Conservation (phyloP, 2,888 invertebrate species). For the Sinelater perroti region DNA sequence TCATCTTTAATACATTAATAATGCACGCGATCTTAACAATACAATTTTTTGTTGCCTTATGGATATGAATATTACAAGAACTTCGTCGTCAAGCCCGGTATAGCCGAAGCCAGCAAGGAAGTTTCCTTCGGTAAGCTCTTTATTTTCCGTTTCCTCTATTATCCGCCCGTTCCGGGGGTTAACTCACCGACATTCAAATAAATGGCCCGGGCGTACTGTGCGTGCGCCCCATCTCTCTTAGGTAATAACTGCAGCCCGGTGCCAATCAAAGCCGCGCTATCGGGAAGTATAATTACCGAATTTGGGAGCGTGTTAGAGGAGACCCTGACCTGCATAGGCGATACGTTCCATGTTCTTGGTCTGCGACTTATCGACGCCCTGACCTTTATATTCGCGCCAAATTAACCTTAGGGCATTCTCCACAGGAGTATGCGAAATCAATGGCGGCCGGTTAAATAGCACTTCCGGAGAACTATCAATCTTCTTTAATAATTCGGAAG, state of each 20-base stretch:
- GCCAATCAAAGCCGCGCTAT: slow-evolving; percentile 10
- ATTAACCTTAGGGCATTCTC: slow-evolving; percentile 19
- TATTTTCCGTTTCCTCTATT: neutral
- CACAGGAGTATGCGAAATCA: slow-evolving; percentile 9
- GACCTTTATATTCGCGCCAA: slow-evolving; percentile 15
- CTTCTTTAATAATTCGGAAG: slow-evolving; percentile 10
- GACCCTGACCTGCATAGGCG: slow-evolving; percentile 15
- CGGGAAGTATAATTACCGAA: slow-evolving; percentile 19
- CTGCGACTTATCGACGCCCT: slow-evolving; percentile 13
- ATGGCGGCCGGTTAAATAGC: slow-evolving; percentile 13
- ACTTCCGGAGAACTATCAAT: slow-evolving; percentile 16
- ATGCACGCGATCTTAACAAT: too few relatives aligned
- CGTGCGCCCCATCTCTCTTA: slow-evolving; percentile 5
- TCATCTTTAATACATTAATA: too few relatives aligned
- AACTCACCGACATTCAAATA: neutral
- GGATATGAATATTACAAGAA: too few relatives aligned
- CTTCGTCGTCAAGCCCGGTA: too few relatives aligned
- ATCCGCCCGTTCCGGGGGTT: neutral
- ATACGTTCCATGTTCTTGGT: slow-evolving; percentile 11
- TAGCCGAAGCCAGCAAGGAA: too few relatives aligned
- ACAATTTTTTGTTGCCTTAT: too few relatives aligned
- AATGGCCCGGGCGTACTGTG: neutral
- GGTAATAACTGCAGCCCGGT: slow-evolving; percentile 10
- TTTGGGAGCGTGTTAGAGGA: slow-evolving; percentile 1
- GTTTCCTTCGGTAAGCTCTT: too few relatives aligned